Evolutionary conservation across 1,140 invertebrate genomes (phyloP).

Genomic region (Drosophila parabipectinata): DNA sequence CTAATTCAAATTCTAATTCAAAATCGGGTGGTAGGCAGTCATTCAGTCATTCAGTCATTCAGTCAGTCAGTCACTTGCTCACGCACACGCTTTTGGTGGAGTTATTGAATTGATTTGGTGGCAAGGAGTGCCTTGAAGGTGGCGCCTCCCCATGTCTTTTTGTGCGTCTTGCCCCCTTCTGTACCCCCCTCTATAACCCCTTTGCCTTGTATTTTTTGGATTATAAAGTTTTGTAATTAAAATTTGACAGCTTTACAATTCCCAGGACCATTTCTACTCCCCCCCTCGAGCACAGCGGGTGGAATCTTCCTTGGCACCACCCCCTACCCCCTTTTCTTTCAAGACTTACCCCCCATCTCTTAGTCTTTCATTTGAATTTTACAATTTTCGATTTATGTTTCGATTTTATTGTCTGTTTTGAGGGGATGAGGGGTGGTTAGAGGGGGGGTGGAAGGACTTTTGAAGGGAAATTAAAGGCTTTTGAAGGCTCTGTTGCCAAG

Average conservation of each 20-base stretch:
- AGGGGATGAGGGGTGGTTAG: background rate
- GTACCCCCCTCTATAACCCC: slow-evolving; percentile 1
- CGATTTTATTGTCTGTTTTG: slow-evolving; percentile 74
- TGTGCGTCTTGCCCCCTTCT: background rate
- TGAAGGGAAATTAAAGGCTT: slow-evolving; percentile 1
- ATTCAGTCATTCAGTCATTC: slow-evolving; percentile 58
- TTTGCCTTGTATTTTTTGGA: slow-evolving; percentile 71
- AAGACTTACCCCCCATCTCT: too few species aligned
- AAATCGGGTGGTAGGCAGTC: background rate
- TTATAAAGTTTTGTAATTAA: slow-evolving; percentile 83
- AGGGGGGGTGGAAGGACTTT: background rate
- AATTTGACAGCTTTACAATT: slow-evolving; percentile 83
- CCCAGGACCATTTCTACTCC: slow-evolving; percentile 49
- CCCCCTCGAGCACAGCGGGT: background rate
- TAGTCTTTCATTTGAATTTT: slow-evolving; percentile 69
- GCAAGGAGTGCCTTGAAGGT: background rate
- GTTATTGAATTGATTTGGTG: slow-evolving; percentile 79
- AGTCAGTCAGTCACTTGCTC: slow-evolving; percentile 58
- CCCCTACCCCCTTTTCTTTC: background rate
- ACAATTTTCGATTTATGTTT: slow-evolving; percentile 82
- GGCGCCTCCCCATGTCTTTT: slow-evolving; percentile 17
- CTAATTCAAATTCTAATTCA: too few species aligned
- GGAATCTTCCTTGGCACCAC: slow-evolving; percentile 37
- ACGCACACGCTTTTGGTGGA: slow-evolving; percentile 56
- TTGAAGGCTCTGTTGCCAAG: background rate